phyloP scores from a whole-genome alignment of 2,888 invertebrate species.

The Torymus texanus region DNA sequence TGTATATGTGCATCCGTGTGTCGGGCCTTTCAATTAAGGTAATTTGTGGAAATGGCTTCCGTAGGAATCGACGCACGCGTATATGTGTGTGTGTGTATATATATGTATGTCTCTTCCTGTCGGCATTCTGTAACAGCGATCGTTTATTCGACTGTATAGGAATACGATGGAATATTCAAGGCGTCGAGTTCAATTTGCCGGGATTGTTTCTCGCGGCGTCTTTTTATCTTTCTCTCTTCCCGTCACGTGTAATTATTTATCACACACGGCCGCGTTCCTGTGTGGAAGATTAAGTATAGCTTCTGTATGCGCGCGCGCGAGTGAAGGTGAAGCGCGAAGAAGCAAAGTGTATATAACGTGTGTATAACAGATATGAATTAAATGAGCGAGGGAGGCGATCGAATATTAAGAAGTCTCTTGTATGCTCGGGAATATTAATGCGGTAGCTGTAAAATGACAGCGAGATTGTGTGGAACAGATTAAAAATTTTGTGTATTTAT shows the following conservation, averaged over 20 bases:
- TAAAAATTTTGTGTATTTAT: too few relatives aligned
- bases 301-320: too few relatives aligned
- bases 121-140: not conserved
- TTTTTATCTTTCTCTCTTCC: not conserved
- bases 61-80: conserved; percentile 23
- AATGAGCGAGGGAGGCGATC: too few relatives aligned
- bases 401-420: not conserved
- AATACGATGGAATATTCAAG: conserved; percentile 29
- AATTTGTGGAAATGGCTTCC: conserved; percentile 38
- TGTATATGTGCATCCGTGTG: not conserved
- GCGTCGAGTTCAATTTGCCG: conserved; percentile 41
- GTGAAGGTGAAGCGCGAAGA: too few relatives aligned
- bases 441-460: too few relatives aligned
- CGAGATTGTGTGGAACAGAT: too few relatives aligned
- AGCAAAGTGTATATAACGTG: too few relatives aligned
- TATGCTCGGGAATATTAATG: too few relatives aligned
- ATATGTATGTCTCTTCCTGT: conserved; percentile 20
- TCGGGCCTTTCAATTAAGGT: conserved; percentile 39
- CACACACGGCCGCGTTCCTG: too few relatives aligned
- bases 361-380: too few relatives aligned
- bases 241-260: not conserved
- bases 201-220: conserved; percentile 16
- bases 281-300: too few relatives aligned
- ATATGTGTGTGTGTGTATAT: not conserved
- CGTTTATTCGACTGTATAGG: too few relatives aligned